A percentile compares a stretch with the other conserved stretches of the same genome.
These are phyloP conservation scores for Trilocha varians DNA, from an alignment of 2,888 invertebrate species.

Conservation along the genomic window DNA sequence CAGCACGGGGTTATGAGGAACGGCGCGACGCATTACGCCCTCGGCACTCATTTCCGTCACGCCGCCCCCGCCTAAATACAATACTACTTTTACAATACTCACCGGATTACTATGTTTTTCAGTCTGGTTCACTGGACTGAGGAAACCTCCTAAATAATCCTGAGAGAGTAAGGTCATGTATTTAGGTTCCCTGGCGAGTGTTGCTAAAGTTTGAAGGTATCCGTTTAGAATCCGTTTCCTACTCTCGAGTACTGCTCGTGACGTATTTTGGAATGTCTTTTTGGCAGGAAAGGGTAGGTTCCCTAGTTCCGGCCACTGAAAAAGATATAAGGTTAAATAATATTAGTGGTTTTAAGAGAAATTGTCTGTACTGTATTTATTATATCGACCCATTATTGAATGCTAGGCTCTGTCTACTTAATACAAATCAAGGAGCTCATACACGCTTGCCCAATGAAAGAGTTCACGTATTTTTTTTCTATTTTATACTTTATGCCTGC, in stretches of 20 bases:
- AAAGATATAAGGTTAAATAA: constrained; percentile 17
- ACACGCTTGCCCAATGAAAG: too few species aligned
- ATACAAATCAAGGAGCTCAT: too few species aligned
- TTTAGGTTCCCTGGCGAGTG: constrained; percentile 45
- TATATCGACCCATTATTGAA: too few species aligned
- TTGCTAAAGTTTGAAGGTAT: constrained; percentile 80
- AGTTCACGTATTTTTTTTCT: too few species aligned
- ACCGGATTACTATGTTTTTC: constrained; percentile 60
- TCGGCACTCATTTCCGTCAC: too few species aligned
- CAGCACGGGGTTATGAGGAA: too few species aligned
- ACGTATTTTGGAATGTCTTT: constrained; percentile 95
- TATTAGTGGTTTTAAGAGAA: too few species aligned
- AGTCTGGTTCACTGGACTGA: constrained; percentile 57
- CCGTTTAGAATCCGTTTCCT: constrained; percentile 86
- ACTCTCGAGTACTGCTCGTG: constrained; percentile 85
- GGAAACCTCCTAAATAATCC: constrained; percentile 59
- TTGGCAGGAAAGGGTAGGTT: constrained; percentile 91
- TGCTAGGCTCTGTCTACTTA: too few species aligned
- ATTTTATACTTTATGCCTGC: too few species aligned
- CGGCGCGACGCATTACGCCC: too few species aligned
- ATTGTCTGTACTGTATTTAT: too few species aligned
- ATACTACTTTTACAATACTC: constrained; percentile 14
- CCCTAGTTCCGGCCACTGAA: constrained; percentile 83
- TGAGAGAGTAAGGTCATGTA: constrained; percentile 52
- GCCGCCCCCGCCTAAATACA: too few species aligned